Percentiles rank a stretch among this genome's conserved stretches.
Evolutionary conservation across 2,113 vertebrate species (phyloP).

Genomic region (Oreochromis niloticus): DNA sequence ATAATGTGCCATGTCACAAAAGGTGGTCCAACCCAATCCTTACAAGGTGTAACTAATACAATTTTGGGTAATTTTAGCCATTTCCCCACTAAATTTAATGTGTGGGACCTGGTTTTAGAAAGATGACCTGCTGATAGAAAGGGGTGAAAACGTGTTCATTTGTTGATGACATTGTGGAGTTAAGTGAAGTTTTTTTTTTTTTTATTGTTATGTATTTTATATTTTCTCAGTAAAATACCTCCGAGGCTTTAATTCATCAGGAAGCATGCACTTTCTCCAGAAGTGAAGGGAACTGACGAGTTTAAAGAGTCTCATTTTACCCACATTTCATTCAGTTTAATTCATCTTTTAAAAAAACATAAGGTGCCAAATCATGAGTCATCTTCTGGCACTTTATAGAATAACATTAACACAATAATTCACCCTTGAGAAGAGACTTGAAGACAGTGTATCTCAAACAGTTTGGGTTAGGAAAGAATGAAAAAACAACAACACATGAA

Average conservation of each 20-base stretch:
- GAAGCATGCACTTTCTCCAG: background rate
- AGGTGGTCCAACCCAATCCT: background rate
- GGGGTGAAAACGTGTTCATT: background rate
- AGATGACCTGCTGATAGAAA: background rate
- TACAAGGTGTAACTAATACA: background rate
- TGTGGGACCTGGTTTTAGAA: background rate
- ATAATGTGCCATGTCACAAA: background rate
- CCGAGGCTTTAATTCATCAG: background rate
- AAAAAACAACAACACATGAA: background rate
- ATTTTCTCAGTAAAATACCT: background rate
- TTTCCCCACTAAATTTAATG: background rate
- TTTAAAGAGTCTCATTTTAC: background rate
- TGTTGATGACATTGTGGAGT: background rate
- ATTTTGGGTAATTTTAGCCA: background rate
- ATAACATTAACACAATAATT: background rate
- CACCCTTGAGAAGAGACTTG: background rate
- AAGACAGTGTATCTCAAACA: background rate
- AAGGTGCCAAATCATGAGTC: background rate
- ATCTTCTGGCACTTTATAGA: background rate
- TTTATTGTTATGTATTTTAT: background rate
- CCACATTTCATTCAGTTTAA: background rate
- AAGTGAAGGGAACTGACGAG: background rate
- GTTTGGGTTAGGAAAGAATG: background rate
- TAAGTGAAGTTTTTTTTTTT: rapidly evolving
- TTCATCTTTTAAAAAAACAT: background rate